Base-by-base conservation (phyloP, 2,113 vertebrate species). In the Cinclus mexicanus region DNA sequence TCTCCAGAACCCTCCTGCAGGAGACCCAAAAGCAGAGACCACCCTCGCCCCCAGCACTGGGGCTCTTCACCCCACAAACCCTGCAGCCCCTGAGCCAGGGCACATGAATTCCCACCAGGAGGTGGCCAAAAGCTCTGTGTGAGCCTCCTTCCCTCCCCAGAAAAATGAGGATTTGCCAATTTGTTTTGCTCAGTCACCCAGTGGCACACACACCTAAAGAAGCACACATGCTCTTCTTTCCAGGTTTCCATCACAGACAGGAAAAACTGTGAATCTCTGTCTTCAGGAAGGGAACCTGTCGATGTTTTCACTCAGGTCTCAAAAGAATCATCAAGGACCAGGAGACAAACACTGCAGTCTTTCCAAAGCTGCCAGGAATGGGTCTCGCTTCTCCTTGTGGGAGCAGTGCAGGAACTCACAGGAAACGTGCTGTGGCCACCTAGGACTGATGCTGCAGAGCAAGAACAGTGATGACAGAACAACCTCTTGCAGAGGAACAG, bases 351-450 rank as follows among this genome's bases (percentile, higher is more conserved):
- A 37, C 11, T 1, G 1, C 11, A 20, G 55, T 3, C 37, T 33
- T 35, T 37, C 39, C 61, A 28, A 15, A 60, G 71, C 75, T 44
- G 29, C 14, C 69, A 47, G 50, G 31, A 83, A 41, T 0, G 3
- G 28, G 2, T 39, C 79, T 18, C 61, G 2, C 47, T 8, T 0
- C 2, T 65, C 55, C 50, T 13, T 1, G 14, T 0, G 0, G 47
- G 24, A 72, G 31, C 12, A 46, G 64, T 0, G 19, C 21, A 1
- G 60, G 44, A 1, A 0, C 55, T 18, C 0, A 0, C 44, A 37
- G 81, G 33, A 35, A n/a, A 4, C 21, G 22, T 2, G 0, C 53
- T 25, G 5, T 2, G 7, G 74, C 49, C 26, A 13, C 14, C 8
- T 11, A 9, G 44, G 33, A 8, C 35, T 41, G 61, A 22, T 4